Evolutionary conservation across 2,888 invertebrate species (phyloP).

Genomic region (Xiphydria camelus): DNA sequence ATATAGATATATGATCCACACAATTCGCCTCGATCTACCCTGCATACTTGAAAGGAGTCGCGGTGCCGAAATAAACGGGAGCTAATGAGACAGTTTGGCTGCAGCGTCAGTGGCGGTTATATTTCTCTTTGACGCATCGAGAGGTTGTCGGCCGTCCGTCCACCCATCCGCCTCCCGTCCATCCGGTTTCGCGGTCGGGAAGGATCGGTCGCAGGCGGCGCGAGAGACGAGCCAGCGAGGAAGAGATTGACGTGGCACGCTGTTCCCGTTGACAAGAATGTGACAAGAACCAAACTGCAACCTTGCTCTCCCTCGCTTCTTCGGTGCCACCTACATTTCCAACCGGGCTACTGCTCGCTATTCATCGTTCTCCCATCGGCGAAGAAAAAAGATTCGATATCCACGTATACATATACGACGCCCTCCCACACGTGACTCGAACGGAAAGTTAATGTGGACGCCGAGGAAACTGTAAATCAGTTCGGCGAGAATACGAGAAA

Average conservation of each 20-base stretch:
- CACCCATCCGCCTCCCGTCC: slow-evolving; percentile 48
- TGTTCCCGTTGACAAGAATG: slow-evolving; percentile 57
- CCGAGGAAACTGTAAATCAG: too few relatives aligned
- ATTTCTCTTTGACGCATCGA: slow-evolving; percentile 58
- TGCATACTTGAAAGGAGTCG: too few relatives aligned
- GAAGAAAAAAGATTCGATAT: too few relatives aligned
- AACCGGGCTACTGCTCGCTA: slow-evolving; percentile 30
- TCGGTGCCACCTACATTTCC: slow-evolving; percentile 27
- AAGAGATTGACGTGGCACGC: slow-evolving; percentile 56
- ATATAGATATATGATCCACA: too few relatives aligned
- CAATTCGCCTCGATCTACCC: too few relatives aligned
- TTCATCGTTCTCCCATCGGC: slow-evolving; percentile 29
- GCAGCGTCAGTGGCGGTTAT: slow-evolving; percentile 51
- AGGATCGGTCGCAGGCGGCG: slow-evolving; percentile 15
- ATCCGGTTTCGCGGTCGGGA: slow-evolving; percentile 36
- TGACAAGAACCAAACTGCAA: slow-evolving; percentile 54
- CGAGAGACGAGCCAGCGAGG: slow-evolving; percentile 35
- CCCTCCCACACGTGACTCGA: too few relatives aligned
- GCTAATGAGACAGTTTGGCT: slow-evolving; percentile 55
- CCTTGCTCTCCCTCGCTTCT: slow-evolving; percentile 39
- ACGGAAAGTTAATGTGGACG: too few relatives aligned
- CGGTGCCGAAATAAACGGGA: slow-evolving; percentile 47
- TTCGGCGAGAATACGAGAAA: too few relatives aligned
- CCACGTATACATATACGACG: too few relatives aligned
- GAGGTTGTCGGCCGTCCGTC: slow-evolving; percentile 48